Conservation (phyloP, 2,113 vertebrate species). For the Phaethon lepturus region DNA sequence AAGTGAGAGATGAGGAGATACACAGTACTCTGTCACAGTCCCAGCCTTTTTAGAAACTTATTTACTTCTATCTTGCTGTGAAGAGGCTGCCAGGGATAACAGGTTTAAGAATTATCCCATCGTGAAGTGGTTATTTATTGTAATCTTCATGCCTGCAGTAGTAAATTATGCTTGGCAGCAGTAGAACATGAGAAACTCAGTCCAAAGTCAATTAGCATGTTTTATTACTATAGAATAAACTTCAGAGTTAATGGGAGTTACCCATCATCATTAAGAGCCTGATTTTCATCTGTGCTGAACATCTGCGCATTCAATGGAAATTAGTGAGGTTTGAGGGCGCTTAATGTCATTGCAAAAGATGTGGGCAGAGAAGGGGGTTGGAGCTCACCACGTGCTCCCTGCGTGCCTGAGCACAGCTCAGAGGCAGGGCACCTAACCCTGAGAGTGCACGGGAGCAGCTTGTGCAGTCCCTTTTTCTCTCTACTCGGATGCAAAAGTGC, state of each 20-base stretch:
- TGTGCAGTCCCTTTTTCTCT: fast-evolving
- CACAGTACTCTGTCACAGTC: not conserved
- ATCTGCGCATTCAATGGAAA: not conserved
- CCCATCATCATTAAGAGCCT: not conserved
- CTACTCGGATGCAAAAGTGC: not conserved
- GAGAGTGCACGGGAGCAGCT: fast-evolving
- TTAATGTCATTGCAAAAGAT: not conserved
- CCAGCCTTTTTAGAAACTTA: not conserved
- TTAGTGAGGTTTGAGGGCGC: not conserved
- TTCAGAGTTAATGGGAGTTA: not conserved
- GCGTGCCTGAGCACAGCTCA: not conserved
- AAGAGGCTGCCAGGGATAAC: not conserved
- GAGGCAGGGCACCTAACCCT: not conserved
- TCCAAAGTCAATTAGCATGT: not conserved
- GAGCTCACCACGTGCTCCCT: fast-evolving
- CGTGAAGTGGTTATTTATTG: not conserved
- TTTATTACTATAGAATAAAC: not conserved
- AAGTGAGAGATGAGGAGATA: not conserved
- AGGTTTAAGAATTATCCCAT: not conserved
- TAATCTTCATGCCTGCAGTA: not conserved
- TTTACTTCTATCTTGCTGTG: not conserved
- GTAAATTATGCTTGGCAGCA: constrained; percentile 12
- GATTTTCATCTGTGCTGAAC: not conserved
- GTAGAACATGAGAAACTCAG: not conserved
- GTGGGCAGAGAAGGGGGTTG: fast-evolving